These are phyloP conservation scores for Penelope pileata DNA, from an alignment of 2,113 vertebrate species.

Conservation along the genomic window DNA sequence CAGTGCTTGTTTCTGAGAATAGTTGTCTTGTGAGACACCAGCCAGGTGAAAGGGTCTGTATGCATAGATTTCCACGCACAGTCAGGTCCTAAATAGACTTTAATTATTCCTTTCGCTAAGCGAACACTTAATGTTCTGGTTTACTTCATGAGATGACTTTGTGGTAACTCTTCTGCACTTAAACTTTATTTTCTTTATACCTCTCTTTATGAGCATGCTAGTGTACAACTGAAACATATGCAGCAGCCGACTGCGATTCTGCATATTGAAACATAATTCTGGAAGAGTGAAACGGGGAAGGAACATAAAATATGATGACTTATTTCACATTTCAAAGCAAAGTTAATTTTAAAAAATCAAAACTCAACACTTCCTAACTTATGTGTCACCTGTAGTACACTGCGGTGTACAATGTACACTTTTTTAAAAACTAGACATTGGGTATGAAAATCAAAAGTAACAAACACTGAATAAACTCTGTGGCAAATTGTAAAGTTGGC, in stretches of 20 bases:
- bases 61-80: background rate
- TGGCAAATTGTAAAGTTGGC: background rate
- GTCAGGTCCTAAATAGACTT: background rate
- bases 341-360: background rate
- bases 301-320: background rate
- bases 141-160: background rate
- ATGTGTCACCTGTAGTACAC: background rate
- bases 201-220: background rate
- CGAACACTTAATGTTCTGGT: background rate
- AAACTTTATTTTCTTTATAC: background rate
- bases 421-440: background rate
- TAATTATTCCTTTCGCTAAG: background rate
- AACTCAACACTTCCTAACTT: background rate
- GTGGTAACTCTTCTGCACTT: background rate
- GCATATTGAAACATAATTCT: background rate
- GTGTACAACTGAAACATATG: background rate
- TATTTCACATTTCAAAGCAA: background rate
- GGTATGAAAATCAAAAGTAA: background rate
- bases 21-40: background rate
- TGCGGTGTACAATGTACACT: background rate
- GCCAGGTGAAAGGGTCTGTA: background rate
- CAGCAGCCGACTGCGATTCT: background rate
- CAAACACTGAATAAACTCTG: background rate
- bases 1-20: background rate
- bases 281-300: background rate